Percentiles rank a stretch among this genome's conserved stretches.
Conservation (phyloP, 37 sponge, comb jelly and placozoan genomes). For the Spongilla lacustris region DNA sequence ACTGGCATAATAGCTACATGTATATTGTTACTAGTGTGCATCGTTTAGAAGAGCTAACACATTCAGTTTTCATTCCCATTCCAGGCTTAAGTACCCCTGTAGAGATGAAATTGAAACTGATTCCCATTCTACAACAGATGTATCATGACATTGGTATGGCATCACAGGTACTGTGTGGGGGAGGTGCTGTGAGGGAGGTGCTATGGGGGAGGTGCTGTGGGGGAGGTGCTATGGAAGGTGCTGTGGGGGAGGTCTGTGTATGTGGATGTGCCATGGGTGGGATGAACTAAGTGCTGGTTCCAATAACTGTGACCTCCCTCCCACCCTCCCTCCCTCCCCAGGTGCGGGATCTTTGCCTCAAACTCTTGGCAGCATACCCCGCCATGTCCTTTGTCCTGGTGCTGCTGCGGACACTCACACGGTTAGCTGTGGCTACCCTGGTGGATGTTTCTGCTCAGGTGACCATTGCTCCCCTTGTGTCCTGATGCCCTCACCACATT, state of each 20-base stretch:
- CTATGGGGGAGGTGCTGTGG: background rate
- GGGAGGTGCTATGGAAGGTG: background rate
- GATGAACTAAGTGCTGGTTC: too few species aligned
- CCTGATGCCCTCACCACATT: background rate
- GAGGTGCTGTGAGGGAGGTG: background rate
- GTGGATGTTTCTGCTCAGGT: constrained; percentile 79
- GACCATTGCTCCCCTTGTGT: background rate
- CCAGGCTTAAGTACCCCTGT: constrained; percentile 78
- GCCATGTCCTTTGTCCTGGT: constrained; percentile 65
- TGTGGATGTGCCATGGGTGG: background rate
- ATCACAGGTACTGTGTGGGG: constrained; percentile 48
- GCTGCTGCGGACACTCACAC: constrained; percentile 79
- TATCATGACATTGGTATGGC: constrained; percentile 74
- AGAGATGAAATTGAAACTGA: constrained; percentile 76
- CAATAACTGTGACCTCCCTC: too few species aligned
- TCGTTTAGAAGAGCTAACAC: background rate
- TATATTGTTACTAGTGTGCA: too few species aligned
- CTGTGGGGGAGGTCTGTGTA: background rate
- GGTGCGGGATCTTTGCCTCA: constrained; percentile 84
- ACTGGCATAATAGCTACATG: background rate
- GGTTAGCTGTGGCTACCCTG: constrained; percentile 58
- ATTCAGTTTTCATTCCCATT: background rate
- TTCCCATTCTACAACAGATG: constrained; percentile 83
- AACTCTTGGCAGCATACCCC: constrained; percentile 78
- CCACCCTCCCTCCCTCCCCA: constrained; percentile 20